Evolutionary conservation across 1,140 invertebrate genomes (phyloP).

Genomic region (silkworm (Bombyx mori)): ASM3026992v2 NC_085116.1:8210501-8211000

Average conservation of each 20-base stretch:
- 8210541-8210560: too few species aligned
- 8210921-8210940: too few species aligned
- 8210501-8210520: too few species aligned
- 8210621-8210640: constrained; percentile 33
- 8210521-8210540: too few species aligned
- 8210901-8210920: too few species aligned
- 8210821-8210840: constrained; percentile 22
- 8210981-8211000: too few species aligned
- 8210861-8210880: too few species aligned
- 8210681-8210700: constrained; percentile 63
- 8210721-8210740: constrained; percentile 68
- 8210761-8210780: constrained; percentile 54
- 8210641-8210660: constrained; percentile 64
- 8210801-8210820: constrained; percentile 42
- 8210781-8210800: constrained; percentile 50
- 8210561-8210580: too few species aligned
- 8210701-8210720: constrained; percentile 62
- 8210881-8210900: too few species aligned
- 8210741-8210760: constrained; percentile 59
- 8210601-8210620: constrained; percentile 13
- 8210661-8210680: constrained; percentile 62
- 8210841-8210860: constrained; percentile 5
- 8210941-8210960: too few species aligned
- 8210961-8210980: too few species aligned
- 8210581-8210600: background rate